phyloP scores from a whole-genome alignment of 1,140 invertebrate genomes.

The Tribolium madens region DNA sequence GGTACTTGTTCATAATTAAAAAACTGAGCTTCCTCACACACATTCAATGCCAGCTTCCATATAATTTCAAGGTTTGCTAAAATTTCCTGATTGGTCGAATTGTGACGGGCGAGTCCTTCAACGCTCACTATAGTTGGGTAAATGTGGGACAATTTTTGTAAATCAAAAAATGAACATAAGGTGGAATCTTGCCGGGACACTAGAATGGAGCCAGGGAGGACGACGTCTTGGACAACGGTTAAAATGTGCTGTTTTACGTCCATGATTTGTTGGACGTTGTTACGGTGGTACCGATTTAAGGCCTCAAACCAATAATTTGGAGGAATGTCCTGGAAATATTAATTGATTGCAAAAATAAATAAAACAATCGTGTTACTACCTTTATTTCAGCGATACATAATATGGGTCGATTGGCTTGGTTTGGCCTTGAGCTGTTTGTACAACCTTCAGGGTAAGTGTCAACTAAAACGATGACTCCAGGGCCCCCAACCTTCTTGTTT shows the following conservation, averaged over 20 bases:
- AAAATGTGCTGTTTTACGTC: background rate
- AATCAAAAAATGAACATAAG: slow-evolving; percentile 29
- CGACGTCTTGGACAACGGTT: slow-evolving; percentile 21
- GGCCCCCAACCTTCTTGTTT: slow-evolving; percentile 66
- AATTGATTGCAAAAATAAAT: background rate
- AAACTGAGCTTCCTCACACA: slow-evolving; percentile 39
- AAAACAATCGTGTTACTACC: background rate
- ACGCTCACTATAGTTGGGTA: slow-evolving; percentile 33
- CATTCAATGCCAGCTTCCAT: slow-evolving; percentile 27
- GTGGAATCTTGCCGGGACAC: slow-evolving; percentile 21
- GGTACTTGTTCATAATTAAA: slow-evolving; percentile 31
- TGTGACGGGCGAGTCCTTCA: slow-evolving; percentile 3
- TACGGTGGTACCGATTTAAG: slow-evolving; percentile 7
- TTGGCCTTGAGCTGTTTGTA: slow-evolving; percentile 59
- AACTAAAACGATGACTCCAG: slow-evolving; percentile 66
- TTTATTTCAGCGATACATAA: slow-evolving; percentile 68
- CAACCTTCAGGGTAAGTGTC: slow-evolving; percentile 69
- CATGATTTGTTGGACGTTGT: slow-evolving; percentile 1
- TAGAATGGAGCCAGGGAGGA: slow-evolving; percentile 20
- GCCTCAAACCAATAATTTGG: slow-evolving; percentile 39
- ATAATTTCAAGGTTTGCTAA: slow-evolving; percentile 15
- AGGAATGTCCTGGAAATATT: slow-evolving; percentile 11
- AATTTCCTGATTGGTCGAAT: slow-evolving; percentile 3
- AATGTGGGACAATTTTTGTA: slow-evolving; percentile 7
- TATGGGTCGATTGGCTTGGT: slow-evolving; percentile 67